phyloP scores from a whole-genome alignment of 2,113 vertebrate species.

The human (Homo sapiens) region GRCh38 chr18:60423001-60423500 shows the following conservation, averaged over 20 bases:
- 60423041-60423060: too few species aligned
- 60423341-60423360: not conserved
- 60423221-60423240: not conserved
- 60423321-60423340: not conserved
- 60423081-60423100: too few species aligned
- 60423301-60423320: not conserved
- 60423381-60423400: not conserved
- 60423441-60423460: not conserved
- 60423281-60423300: not conserved
- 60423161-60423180: not conserved
- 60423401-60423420: not conserved
- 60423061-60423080: too few species aligned
- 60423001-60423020: too few species aligned
- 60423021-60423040: too few species aligned
- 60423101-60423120: too few species aligned
- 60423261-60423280: not conserved
- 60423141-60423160: not conserved
- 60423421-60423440: not conserved
- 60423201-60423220: not conserved
- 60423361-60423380: not conserved
- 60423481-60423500: not conserved
- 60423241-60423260: not conserved
- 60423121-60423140: too few species aligned
- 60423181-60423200: not conserved
- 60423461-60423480: not conserved